These are phyloP conservation scores for Cichlasoma orientale DNA, from an alignment of 2,797 vertebrate species.

Conservation along the genomic window DNA sequence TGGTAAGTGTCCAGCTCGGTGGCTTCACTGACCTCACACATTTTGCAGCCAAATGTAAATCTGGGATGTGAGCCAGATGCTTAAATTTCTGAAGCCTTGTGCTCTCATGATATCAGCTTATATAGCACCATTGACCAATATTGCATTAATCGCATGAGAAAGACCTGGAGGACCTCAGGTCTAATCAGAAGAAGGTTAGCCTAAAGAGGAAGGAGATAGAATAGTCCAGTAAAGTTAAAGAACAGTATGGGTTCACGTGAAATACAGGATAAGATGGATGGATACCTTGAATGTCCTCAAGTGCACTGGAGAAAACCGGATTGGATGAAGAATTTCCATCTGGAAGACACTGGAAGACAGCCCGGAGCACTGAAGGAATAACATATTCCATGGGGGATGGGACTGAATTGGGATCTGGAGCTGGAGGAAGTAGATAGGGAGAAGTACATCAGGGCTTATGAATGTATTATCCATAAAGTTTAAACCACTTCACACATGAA, in stretches of 20 bases:
- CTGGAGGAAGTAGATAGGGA: background rate
- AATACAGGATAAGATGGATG: background rate
- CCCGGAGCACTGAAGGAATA: background rate
- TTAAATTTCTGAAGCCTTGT: background rate
- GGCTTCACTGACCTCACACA: background rate
- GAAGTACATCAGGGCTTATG: background rate
- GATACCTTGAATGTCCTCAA: constrained; percentile 1
- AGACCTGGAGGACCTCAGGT: background rate
- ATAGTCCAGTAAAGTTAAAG: background rate
- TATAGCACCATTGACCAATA: background rate
- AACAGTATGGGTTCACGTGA: background rate
- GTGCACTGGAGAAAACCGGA: constrained; percentile 9
- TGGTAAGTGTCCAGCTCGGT: background rate
- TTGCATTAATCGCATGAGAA: background rate
- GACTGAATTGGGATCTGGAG: constrained; percentile 11
- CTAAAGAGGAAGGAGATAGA: background rate
- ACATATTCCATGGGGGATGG: constrained; percentile 10
- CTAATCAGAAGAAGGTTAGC: background rate
- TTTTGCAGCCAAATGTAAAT: constrained; percentile 18
- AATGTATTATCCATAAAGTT: constrained; percentile 7
- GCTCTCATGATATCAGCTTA: background rate
- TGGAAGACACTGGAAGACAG: background rate
- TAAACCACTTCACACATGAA: background rate
- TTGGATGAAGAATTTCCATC: background rate
- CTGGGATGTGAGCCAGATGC: background rate